Conservation (phyloP, 1,140 invertebrate species). For the Nasonia vitripennis region DNA sequence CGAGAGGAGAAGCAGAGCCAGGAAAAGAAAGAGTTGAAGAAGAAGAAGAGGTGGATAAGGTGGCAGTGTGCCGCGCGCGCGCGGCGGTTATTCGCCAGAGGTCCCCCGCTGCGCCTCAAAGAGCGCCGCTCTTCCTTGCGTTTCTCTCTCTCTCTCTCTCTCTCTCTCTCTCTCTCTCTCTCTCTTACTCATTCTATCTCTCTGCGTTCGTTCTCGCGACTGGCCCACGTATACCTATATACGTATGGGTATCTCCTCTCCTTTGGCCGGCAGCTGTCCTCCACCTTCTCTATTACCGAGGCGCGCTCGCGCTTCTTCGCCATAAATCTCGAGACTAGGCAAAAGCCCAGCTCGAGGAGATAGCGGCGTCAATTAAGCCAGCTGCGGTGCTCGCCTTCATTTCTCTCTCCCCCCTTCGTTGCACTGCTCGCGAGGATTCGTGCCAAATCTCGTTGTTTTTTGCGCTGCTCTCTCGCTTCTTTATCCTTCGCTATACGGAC, state of each 20-base stretch:
- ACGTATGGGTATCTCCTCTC: background rate
- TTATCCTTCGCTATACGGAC: background rate
- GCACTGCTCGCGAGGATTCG: background rate
- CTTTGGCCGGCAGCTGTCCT: background rate
- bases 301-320: slow-evolving; percentile 16
- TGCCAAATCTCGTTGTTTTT: background rate
- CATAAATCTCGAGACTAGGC: slow-evolving; percentile 49
- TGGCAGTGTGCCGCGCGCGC: background rate
- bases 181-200: background rate
- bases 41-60: slow-evolving; percentile 12
- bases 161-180: background rate
- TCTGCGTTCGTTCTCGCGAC: background rate
- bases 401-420: background rate
- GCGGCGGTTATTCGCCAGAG: slow-evolving; percentile 36
- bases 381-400: background rate
- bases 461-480: background rate
- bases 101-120: slow-evolving; percentile 59
- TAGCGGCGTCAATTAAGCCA: slow-evolving; percentile 48
- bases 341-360: slow-evolving; percentile 25
- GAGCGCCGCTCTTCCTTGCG: slow-evolving; percentile 57
- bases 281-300: slow-evolving; percentile 1
- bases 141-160: background rate
- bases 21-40: slow-evolving; percentile 18
- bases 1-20: background rate
- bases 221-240: background rate